A percentile compares a stretch with the other conserved stretches of the same genome.
phyloP scores from a whole-genome alignment of 2,888 invertebrate genomes.

The Pandemis corylana region DNA sequence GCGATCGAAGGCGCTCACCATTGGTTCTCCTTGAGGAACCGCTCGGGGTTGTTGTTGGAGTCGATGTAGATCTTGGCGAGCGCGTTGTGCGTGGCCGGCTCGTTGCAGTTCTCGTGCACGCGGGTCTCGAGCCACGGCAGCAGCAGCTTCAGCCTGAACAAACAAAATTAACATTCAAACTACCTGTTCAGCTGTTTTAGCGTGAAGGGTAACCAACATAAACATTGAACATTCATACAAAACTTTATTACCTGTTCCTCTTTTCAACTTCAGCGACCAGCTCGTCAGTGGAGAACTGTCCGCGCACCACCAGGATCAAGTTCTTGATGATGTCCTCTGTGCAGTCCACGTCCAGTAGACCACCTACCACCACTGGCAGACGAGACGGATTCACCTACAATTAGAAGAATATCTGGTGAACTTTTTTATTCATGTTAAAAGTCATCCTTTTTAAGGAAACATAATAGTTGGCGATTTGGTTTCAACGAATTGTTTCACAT shows the following conservation, averaged over 20 bases:
- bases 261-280: slow-evolving; percentile 98
- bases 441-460: too few relatives aligned
- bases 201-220: too few relatives aligned
- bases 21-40: slow-evolving; percentile 94
- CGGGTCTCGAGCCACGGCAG: slow-evolving; percentile 99
- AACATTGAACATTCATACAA: too few relatives aligned
- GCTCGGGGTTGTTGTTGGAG: slow-evolving; percentile 99
- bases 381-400: slow-evolving; percentile 97
- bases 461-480: too few relatives aligned
- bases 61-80: slow-evolving; percentile 99
- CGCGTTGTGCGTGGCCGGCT: slow-evolving; percentile 99
- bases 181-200: too few relatives aligned
- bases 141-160: slow-evolving; percentile 91
- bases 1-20: slow-evolving; percentile 69
- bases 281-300: slow-evolving; percentile 99
- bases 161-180: slow-evolving; percentile 10
- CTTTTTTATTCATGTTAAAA: too few relatives aligned
- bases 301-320: slow-evolving; percentile 97
- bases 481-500: too few relatives aligned
- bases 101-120: slow-evolving; percentile 98
- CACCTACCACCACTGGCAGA: slow-evolving; percentile 98
- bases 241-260: slow-evolving; percentile 87
- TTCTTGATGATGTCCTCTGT: slow-evolving; percentile 99
- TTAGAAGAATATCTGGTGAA: background rate
- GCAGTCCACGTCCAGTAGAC: slow-evolving; percentile 98